Evolutionary conservation across 2,888 invertebrate genomes (phyloP), one percentile per base, ranked within the genome.

Genomic region (Microctonus aethiopoides): DNA sequence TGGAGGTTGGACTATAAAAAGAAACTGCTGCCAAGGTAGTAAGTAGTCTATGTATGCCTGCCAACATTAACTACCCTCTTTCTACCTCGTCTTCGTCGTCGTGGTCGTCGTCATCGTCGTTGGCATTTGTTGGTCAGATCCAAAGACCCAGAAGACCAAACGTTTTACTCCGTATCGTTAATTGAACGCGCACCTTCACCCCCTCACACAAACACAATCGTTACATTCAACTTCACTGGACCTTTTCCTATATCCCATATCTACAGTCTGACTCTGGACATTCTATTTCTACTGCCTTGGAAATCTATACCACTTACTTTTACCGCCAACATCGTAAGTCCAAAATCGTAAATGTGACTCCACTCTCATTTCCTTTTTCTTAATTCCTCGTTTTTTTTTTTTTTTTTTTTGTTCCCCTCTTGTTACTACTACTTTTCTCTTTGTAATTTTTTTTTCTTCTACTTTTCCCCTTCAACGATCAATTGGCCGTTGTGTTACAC

Each of bases 301-400:
- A 26, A 86, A 86, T 86, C 85, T 83, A 85, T 86, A 84, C 85
- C 84, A 85, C 84, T 86, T 86, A 84, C 84, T 84, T 86, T 85
- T 86, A 86, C 82, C 79, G 84, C 67, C 41, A 7, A 6, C 22
- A 56, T 62, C 72, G 67, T 69, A 52, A 72, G 67, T 61, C 61
- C 41, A 59, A 34, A 63, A 66, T 68, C 61, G 65, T 65, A 60
- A 41, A 46, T 46, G 46, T n/a, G 39, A n/a, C n/a, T 13, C 6
- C 39, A 39, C 11, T 39, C 39, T n/a, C 11, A 39, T 39, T 39
- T 39, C 39, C n/a, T 39, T n/a, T 39, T 11, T n/a, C 13, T 39
- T 39, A 39, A 39, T 39, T 39, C 39, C 4, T 39, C 16, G n/a
- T 7, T 16, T 46, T 34, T 10, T 34, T 5, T 16, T 16, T n/a